These are phyloP conservation scores for Astyanax mexicanus DNA, from an alignment of 2,797 vertebrate genomes.

Conservation along the genomic window DNA sequence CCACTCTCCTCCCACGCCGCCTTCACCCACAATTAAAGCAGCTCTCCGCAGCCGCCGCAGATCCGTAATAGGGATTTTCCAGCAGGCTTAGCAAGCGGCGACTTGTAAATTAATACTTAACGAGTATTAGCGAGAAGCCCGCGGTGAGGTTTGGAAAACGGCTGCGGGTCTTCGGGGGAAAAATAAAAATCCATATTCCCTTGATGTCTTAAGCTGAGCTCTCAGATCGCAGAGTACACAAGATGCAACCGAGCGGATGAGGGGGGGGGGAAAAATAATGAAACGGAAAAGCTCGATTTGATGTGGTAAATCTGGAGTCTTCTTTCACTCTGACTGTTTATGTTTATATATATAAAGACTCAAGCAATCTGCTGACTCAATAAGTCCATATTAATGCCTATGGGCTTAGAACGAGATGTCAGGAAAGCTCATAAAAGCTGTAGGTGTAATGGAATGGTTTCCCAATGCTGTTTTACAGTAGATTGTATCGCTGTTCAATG, in stretches of 20 bases:
- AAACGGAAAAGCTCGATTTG: constrained; percentile 1
- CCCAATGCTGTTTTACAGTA: too few relatives aligned
- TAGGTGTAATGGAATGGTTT: too few relatives aligned
- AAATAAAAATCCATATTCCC: constrained; percentile 63
- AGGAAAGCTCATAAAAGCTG: too few relatives aligned
- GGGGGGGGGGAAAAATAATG: too few relatives aligned
- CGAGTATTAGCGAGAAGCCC: constrained; percentile 62
- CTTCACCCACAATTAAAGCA: constrained; percentile 83
- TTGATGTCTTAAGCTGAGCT: constrained; percentile 56
- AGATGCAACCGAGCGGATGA: constrained; percentile 42
- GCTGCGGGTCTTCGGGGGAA: constrained; percentile 38
- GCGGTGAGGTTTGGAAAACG: constrained; percentile 58
- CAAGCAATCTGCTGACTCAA: too few relatives aligned
- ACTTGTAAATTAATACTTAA: constrained; percentile 76
- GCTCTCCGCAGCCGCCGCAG: constrained; percentile 67
- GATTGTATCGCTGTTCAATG: too few relatives aligned
- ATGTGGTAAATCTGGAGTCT: background rate
- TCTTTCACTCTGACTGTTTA: constrained; percentile 28
- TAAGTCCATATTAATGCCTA: too few relatives aligned
- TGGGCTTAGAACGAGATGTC: too few relatives aligned
- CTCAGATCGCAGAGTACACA: constrained; percentile 51
- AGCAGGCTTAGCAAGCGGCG: constrained; percentile 70
- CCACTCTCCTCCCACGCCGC: constrained; percentile 56
- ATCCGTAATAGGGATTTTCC: constrained; percentile 70
- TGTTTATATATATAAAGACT: too few relatives aligned